A percentile compares a stretch with the other conserved stretches of the same genome.
Evolutionary conservation across 2,888 invertebrate species (phyloP).

Genomic region (Strigamia crassipes): DNA sequence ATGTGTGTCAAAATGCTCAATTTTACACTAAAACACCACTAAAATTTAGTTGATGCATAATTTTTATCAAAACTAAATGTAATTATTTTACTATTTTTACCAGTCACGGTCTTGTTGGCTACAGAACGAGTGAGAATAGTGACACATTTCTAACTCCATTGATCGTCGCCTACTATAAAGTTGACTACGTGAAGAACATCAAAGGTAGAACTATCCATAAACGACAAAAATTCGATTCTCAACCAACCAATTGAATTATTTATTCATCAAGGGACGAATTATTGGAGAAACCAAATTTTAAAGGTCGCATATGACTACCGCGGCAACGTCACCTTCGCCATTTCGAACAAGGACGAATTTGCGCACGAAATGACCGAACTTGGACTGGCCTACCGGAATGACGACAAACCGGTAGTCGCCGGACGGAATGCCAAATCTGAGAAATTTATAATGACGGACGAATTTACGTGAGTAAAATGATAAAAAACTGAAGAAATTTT

Average conservation of each 20-base stretch:
- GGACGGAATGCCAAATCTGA: constrained; percentile 80
- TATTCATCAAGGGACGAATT: constrained; percentile 75
- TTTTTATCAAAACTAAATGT: not conserved
- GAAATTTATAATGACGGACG: constrained; percentile 86
- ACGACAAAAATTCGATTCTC: no score
- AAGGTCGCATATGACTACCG: constrained; percentile 79
- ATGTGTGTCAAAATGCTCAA: no score
- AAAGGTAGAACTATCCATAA: no score
- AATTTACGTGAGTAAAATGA: constrained; percentile 79
- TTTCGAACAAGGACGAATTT: constrained; percentile 92
- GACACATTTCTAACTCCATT: constrained; percentile 87
- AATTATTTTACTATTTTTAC: not conserved
- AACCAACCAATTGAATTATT: no score
- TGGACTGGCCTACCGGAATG: constrained; percentile 82
- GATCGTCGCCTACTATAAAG: constrained; percentile 87
- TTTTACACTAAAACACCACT: no score
- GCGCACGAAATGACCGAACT: constrained; percentile 91
- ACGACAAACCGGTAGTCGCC: constrained; percentile 86
- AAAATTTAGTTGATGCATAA: no score
- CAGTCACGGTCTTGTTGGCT: constrained; percentile 90
- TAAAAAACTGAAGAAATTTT: no score
- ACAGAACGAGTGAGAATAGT: constrained; percentile 81
- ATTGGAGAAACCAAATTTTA: constrained; percentile 96
- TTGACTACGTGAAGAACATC: constrained; percentile 94
- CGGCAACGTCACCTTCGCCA: constrained; percentile 77